Evolutionary conservation across 2,113 vertebrate genomes (phyloP), one percentile per base, ranked within the genome.

Genomic region (Melanocharis versteri): DNA sequence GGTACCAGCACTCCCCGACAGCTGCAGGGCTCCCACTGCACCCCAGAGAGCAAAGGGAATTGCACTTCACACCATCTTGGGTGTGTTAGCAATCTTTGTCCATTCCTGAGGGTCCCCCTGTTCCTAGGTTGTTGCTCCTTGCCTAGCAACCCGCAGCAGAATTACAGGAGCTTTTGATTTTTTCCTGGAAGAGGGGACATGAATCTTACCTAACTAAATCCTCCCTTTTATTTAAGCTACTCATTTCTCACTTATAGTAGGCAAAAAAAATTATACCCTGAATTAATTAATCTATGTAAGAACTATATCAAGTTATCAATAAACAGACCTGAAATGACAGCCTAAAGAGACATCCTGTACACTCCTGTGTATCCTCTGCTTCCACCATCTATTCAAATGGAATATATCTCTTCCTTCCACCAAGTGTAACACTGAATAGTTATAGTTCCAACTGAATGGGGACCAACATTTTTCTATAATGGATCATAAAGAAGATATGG

Each of bases 1-100:
- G 3, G 13, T 16, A 13, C n/a, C 31, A 47, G 44, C 19, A 15
- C 22, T 30, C 21, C 0, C 0, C 0, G 0, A 27, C 23, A 31
- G 8, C 4, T 6, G 3, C 28, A 21, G 39, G 1, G 21, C 30
- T 48, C 9, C 3, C 26, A 23, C 33, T 23, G 33, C 16, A 35
- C 1, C 1, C 17, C 58, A 33, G 30, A 72, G 57, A 58, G 37
- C 31, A 45, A 44, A 37, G 8, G 11, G 11, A 39, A 42, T 9
- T 4, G 2, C 10, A 23, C 2, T 35, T 64, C 28, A 9, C 5
- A 5, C 16, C 18, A 7, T 17, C 60, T 33, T 2, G 4, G 13
- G 7, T 4, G 15, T 27, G 4, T 17, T 23, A 13, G 44, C 0
- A 0, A 10, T 15, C 27, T 31, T 40, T 5, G 6, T 2, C 40